Evolutionary conservation across 1,140 invertebrate genomes (phyloP), one percentile per base, ranked within the genome.

Genomic region (Aphelenchoides besseyi): DNA sequence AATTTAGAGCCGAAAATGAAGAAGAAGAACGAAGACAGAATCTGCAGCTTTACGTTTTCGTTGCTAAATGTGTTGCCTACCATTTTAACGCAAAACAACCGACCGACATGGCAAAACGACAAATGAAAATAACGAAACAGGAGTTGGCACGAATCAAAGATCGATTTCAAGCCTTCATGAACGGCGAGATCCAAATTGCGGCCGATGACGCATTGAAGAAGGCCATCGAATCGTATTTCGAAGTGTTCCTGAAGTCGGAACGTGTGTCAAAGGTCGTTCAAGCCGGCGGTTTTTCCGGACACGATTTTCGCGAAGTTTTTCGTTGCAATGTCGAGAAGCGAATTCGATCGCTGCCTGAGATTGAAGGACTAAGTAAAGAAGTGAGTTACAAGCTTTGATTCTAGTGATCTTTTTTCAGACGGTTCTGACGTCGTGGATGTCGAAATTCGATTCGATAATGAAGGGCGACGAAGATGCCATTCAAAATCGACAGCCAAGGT

Each of bases 71-170:
- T 87, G 91, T 98, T 82, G 93, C 96, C 1, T 98, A 98, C 88
- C 95, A 95, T 3, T 99, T 99, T 87, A 98, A 98, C 87, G 94
- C 94, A 2, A 98, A 98, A 87, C 95, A 98, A 86, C 94, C 95
- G 0, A 96, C 93, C 23, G 95, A 98, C 85, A 94, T 98, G 93
- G 94, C 92, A 16, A 88, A 91, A 81, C 87, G 93, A 67, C 92
- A 93, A 82, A 90, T 90, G 61, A 98, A 98, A 89, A 91, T 98
- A 63, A 95, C 92, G 32, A 93, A 95, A 85, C 91, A 95, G 85
- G 95, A 97, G 87, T 87, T 98, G 67, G 94, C 97, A 84, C 91
- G 92, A 54, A 94, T 98, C 75, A 92, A 92, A 85, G 91, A 92
- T 80, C 89, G 94, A 83, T 98, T 97, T 88, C 91, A 95, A 57